phyloP scores from a whole-genome alignment of 2,797 vertebrate genomes.

The Sebastes vulpes region DNA sequence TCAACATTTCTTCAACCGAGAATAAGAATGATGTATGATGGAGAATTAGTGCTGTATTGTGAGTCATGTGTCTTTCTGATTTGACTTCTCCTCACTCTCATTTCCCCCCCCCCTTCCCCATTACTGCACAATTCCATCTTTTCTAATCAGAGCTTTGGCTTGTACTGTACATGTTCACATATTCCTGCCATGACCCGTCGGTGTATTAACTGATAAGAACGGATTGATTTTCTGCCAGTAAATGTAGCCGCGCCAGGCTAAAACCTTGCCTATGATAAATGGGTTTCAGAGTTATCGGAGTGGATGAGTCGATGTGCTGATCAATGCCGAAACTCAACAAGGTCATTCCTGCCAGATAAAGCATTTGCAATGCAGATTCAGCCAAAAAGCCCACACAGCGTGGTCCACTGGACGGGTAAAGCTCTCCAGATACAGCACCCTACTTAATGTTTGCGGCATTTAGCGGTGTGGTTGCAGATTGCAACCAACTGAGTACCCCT shows the following conservation, averaged over 20 bases:
- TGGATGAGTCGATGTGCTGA: constrained; percentile 72
- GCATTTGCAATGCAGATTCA: constrained; percentile 66
- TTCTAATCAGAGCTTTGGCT: constrained; percentile 61
- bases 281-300: constrained; percentile 70
- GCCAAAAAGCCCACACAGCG: constrained; percentile 17
- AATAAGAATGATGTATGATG: constrained; percentile 16
- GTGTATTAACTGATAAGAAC: constrained; percentile 79
- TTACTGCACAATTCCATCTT: constrained; percentile 48
- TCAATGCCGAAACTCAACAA: constrained; percentile 77
- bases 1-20: constrained; percentile 3
- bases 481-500: background rate
- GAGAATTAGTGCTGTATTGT: constrained; percentile 10
- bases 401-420: constrained; percentile 1
- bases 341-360: constrained; percentile 66
- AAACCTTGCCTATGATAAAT: constrained; percentile 77
- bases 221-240: constrained; percentile 79
- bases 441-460: background rate
- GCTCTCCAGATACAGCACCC: background rate
- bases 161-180: constrained; percentile 62
- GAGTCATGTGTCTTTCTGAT: constrained; percentile 1
- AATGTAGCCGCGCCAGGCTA: constrained; percentile 47
- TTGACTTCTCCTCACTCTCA: constrained; percentile 3
- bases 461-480: background rate
- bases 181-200: constrained; percentile 55
- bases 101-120: background rate